These are phyloP conservation scores for Drosophila bifasciata DNA, from an alignment of 1,140 invertebrate species.

Conservation along the genomic window DNA sequence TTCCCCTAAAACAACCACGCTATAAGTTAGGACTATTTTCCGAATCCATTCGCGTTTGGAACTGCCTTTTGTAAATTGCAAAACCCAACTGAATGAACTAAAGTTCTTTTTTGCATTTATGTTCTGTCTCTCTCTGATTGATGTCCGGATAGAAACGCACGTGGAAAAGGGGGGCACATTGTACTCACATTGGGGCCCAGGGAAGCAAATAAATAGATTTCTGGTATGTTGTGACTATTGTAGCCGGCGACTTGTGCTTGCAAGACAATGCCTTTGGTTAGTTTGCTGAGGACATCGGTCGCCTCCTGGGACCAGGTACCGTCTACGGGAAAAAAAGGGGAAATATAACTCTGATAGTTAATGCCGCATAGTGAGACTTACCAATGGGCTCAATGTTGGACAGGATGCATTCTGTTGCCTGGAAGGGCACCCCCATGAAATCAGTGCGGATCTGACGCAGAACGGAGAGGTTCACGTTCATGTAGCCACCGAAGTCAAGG, in stretches of 20 bases:
- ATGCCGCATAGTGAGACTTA: constrained; percentile 85
- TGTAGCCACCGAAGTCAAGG: constrained; percentile 97
- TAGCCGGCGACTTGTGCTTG: constrained; percentile 95
- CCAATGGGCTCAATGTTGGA: constrained; percentile 93
- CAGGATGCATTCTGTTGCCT: constrained; percentile 96
- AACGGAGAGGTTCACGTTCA: constrained; percentile 88
- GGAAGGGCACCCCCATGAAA: constrained; percentile 96
- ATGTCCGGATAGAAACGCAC: background rate
- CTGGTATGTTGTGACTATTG: constrained; percentile 90
- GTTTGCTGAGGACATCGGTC: constrained; percentile 89
- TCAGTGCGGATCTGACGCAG: constrained; percentile 95
- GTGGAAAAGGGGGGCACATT: background rate
- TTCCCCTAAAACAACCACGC: too few relatives aligned
- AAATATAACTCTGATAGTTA: background rate
- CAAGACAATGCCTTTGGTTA: constrained; percentile 91
- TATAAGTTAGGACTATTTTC: too few relatives aligned
- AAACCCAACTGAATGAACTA: too few relatives aligned
- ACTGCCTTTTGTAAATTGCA: too few relatives aligned
- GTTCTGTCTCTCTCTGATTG: constrained; percentile 36
- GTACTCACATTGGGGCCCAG: constrained; percentile 88
- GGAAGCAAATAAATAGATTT: constrained; percentile 91
- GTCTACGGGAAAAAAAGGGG: constrained; percentile 63
- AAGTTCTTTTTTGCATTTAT: too few relatives aligned
- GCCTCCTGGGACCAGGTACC: constrained; percentile 90
- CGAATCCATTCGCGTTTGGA: too few relatives aligned